These are phyloP conservation scores for Mus spicilegus DNA, from an alignment of 2,113 vertebrate genomes.

Conservation along the genomic window DNA sequence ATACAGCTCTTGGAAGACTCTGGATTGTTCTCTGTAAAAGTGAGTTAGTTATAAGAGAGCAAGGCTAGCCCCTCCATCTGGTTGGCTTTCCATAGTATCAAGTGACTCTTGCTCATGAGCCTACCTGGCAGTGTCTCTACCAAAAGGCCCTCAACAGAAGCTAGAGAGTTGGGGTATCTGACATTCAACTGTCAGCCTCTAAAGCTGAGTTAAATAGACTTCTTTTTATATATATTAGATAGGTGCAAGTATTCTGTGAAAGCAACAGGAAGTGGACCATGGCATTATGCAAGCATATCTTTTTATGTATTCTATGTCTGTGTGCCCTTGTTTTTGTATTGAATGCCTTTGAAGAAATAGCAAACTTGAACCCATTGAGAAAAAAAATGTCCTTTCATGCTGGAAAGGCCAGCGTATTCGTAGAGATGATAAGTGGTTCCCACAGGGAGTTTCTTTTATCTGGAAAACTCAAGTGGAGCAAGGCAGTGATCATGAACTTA, in stretches of 20 bases:
- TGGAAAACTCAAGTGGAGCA: background rate
- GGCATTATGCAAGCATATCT: background rate
- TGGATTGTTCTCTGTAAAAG: background rate
- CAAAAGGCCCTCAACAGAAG: background rate
- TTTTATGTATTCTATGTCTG: background rate
- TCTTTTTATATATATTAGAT: background rate
- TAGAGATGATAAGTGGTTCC: background rate
- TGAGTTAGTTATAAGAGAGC: background rate
- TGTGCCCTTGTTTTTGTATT: background rate
- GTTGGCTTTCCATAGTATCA: background rate
- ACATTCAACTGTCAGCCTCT: background rate
- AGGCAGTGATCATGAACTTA: background rate
- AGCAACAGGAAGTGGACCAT: background rate
- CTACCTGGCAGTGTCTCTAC: background rate
- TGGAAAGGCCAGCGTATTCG: background rate
- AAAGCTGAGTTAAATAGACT: background rate
- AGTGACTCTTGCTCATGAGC: accelerated
- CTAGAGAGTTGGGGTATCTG: background rate
- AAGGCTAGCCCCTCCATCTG: accelerated
- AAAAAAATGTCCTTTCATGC: background rate
- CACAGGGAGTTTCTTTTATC: background rate
- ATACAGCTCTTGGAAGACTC: background rate
- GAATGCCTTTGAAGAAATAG: background rate
- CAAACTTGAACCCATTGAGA: background rate
- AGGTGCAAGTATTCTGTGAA: background rate